Percentiles rank a stretch among this genome's conserved stretches.
Conservation (phyloP, 2,888 invertebrate genomes). For the Ariolimax columbianus region DNA sequence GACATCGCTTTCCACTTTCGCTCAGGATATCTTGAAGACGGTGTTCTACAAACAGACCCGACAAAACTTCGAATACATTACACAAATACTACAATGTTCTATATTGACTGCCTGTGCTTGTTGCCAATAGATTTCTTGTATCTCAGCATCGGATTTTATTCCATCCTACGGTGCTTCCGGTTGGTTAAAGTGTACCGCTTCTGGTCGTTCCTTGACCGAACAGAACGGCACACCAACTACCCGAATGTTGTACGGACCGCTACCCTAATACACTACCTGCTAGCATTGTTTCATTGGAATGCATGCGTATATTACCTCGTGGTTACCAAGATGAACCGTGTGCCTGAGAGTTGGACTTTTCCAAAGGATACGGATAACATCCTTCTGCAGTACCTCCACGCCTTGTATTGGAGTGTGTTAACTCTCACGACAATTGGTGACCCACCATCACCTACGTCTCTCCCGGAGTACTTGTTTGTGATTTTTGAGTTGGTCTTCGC, state of each 20-base stretch:
- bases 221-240: slow-evolving; percentile 98
- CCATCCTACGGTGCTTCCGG: slow-evolving; percentile 95
- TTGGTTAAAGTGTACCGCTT: slow-evolving; percentile 98
- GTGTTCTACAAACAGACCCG: slow-evolving; percentile 96
- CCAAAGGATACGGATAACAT: slow-evolving; percentile 68
- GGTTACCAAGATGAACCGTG: slow-evolving; percentile 81
- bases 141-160: slow-evolving; percentile 95
- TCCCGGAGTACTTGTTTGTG: slow-evolving; percentile 96
- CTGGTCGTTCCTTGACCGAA: slow-evolving; percentile 99
- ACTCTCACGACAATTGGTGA: slow-evolving; percentile 97
- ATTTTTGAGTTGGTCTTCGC: slow-evolving; percentile 96
- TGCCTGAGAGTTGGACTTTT: slow-evolving; percentile 64
- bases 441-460: slow-evolving; percentile 92
- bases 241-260: slow-evolving; percentile 89
- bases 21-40: slow-evolving; percentile 97
- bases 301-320: slow-evolving; percentile 96
- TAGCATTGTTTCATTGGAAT: slow-evolving; percentile 99
- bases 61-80: slow-evolving; percentile 95
- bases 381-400: slow-evolving; percentile 92
- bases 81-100: slow-evolving; percentile 98
- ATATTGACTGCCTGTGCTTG: slow-evolving; percentile 98
- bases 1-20: slow-evolving; percentile 98
- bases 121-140: slow-evolving; percentile 98
- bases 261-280: slow-evolving; percentile 87
- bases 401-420: slow-evolving; percentile 98